Conservation (phyloP, 1,140 invertebrate genomes). For the Calosoma granatense region DNA sequence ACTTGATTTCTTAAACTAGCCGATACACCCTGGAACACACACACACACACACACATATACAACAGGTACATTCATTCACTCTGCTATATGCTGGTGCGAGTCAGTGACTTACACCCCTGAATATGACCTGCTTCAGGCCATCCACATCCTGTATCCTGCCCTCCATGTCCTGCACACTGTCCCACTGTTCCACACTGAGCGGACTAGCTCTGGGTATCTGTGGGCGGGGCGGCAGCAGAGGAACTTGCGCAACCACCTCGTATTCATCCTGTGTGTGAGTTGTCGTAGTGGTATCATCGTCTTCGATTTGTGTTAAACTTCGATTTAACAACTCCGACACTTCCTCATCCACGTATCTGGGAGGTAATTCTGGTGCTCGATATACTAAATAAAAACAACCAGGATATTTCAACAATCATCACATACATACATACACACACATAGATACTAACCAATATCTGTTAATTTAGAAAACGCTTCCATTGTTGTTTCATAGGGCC, state of each 20-base stretch:
- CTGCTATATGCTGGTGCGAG: too few relatives aligned
- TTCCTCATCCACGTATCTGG: conserved; percentile 41
- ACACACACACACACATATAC: conserved; percentile 14
- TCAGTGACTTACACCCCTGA: conserved; percentile 68
- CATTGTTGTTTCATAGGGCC: conserved; percentile 70
- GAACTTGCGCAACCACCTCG: conserved; percentile 52
- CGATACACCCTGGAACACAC: conserved; percentile 46
- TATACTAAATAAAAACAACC: conserved; percentile 41
- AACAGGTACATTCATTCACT: too few relatives aligned
- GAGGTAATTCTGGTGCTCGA: conserved; percentile 34
- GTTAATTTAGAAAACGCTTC: conserved; percentile 77
- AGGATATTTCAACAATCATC: too few relatives aligned
- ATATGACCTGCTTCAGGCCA: conserved; percentile 69
- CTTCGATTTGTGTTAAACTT: conserved; percentile 36
- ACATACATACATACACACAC: too few relatives aligned
- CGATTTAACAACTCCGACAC: conserved; percentile 47
- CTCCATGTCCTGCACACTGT: conserved; percentile 59
- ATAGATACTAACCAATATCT: conserved; percentile 49
- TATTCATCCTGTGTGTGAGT: conserved; percentile 49
- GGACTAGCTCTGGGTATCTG: conserved; percentile 51
- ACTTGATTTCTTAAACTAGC: conserved; percentile 69
- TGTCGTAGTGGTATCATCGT: conserved; percentile 23
- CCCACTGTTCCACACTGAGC: conserved; percentile 70
- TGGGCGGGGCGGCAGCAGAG: conserved; percentile 45
- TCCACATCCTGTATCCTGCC: conserved; percentile 63